Base-by-base conservation (phyloP, 2,888 invertebrate species). In the Platycnemis pennipes region DNA sequence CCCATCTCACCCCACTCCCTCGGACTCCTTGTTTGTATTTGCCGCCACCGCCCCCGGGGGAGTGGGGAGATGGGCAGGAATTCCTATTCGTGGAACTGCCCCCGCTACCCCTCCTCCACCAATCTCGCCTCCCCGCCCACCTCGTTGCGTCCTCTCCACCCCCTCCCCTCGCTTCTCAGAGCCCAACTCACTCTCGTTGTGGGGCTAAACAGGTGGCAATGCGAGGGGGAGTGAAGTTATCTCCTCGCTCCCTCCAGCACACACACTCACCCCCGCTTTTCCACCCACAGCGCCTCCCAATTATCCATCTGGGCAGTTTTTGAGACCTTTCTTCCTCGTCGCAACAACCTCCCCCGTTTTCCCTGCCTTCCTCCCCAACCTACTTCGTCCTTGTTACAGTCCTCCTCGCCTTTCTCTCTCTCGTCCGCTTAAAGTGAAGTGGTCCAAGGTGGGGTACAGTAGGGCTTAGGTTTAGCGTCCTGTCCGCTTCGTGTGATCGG, bases 51-150 rank as follows among this genome's bases (percentile, higher is more conserved):
- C 91, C 63, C 26, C 56, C 56, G 26, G 63, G 91, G 63, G 63
- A 4, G 19, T 56, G 13, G 53, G 63, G 26, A 8, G 22, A n/a
- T 31, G 31, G 77, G 77, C 31, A 91, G 63, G 91, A 91, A 91
- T 91, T 91, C 63, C 91, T 91, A 56, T 91, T 91, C 91, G 91
- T 91, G 91, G 91, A 91, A 91, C 63, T 69, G 91, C 63, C 91
- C 44, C n/a, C 87, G 45, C 44, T 45, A 2, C 22, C 56, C 42
- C 91, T 7, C 44, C 44, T 3, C 87, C 45, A 13, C 49, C 53
- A 1, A 8, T 26, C 63, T 63, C 63, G 49, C 11, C 37, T 16
- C 37, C 88, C 7, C 45, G 22, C 88, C 88, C 44, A 11, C 87
- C n/a, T 44, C 19, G 88, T 45, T 46, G 45, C 88, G 7, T 16